Base-by-base conservation (phyloP, 2,113 vertebrate species). In the Psittacula cyanocephala region DNA sequence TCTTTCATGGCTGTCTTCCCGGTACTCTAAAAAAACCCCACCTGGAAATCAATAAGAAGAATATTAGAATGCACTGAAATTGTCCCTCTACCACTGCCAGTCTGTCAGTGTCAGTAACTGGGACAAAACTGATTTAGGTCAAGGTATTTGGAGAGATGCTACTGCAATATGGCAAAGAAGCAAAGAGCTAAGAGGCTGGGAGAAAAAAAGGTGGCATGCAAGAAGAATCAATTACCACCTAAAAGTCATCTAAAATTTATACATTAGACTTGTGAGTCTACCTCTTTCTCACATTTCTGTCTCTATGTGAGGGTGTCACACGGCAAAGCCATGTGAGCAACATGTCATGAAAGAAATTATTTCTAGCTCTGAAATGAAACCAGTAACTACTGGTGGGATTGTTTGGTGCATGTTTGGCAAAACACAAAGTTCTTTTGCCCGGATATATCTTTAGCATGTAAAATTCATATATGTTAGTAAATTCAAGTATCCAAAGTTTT, bases 101-200 rank as follows among this genome's bases (percentile, higher is more conserved):
- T 8, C 57, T 70, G 71, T 84, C 91, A 68, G 8, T 64, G 60
- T 50, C 70, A 69, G 65, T 79, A 89, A 71, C 16, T 72, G 84
- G 83, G 89, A 78, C 89, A 87, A 70, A 91, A 71, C 62, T 68
- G 77, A 87, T 91, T 87, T 76, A 94, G 91, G 84, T 92, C 89
- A 85, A 81, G 62, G 65, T 91, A 57, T 81, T 93, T 72, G 84
- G 65, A 89, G 84, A 89, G 43, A 91, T 85, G 52, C 86, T 71
- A 3, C 60, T 84, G 89, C 78, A 88, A 71, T 91, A 93, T 81
- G 84, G 57, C 86, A 93, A 69, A 85, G 92, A 86, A 79, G 79
- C 20, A 46, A 70, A 92, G 71, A 95, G 71, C 67, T 74, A 35
- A 86, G 53, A 79, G 69, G 62, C 77, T 84, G 57, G 39, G 47